Percentiles rank a stretch among this genome's conserved stretches.
These are phyloP conservation scores for Heliconius himera DNA, from an alignment of 1,140 invertebrate species.

Conservation along the genomic window DNA sequence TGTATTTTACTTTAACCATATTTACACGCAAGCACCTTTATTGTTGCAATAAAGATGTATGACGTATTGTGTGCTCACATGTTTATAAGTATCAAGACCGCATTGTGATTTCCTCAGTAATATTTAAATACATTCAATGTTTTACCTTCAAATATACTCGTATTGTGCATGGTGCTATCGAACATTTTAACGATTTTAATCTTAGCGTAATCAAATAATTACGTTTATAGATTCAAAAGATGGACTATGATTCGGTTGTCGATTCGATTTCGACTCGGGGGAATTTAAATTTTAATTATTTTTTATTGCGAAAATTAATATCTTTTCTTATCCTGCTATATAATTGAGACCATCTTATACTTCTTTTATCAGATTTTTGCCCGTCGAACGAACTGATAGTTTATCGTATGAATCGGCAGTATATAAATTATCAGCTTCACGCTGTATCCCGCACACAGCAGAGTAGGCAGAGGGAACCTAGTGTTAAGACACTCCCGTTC, in stretches of 20 bases:
- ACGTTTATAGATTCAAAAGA: too few relatives aligned
- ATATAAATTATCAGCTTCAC: too few relatives aligned
- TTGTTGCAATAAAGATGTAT: not conserved
- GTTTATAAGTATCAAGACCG: not conserved
- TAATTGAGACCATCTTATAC: too few relatives aligned
- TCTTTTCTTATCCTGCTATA: not conserved
- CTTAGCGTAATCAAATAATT: not conserved
- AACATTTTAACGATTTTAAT: not conserved
- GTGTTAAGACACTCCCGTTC: too few relatives aligned
- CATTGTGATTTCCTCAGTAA: not conserved
- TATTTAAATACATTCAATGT: conserved; percentile 1
- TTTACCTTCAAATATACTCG: not conserved
- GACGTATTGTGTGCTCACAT: conserved; percentile 20
- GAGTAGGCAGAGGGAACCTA: too few relatives aligned
- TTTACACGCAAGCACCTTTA: not conserved
- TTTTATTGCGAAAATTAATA: not conserved
- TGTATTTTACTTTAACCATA: not conserved
- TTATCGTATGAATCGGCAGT: not conserved
- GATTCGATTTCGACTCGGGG: too few relatives aligned
- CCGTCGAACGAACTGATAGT: too few relatives aligned
- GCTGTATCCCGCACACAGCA: too few relatives aligned
- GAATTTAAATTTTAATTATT: too few relatives aligned
- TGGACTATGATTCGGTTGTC: too few relatives aligned
- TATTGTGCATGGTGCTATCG: not conserved
- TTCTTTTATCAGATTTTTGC: too few relatives aligned